Base-by-base conservation (phyloP, 2,113 vertebrate species). In the Chaetops frenatus region DNA sequence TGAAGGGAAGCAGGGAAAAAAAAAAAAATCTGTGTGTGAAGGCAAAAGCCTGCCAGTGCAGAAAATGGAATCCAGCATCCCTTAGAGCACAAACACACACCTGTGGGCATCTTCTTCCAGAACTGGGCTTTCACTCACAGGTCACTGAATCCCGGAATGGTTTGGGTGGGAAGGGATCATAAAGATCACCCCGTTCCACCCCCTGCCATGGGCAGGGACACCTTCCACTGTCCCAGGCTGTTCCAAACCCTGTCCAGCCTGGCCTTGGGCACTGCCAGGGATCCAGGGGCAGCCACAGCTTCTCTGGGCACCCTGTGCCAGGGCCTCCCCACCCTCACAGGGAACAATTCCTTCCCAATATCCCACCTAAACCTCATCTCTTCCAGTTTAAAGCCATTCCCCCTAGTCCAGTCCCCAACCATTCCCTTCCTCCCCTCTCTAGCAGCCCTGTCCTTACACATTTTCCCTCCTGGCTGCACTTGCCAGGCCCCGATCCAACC, bases 221-320 rank as follows among this genome's bases (percentile, higher is more conserved):
- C 38, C n/a, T 79, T 1, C n/a, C 47, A n/a, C n/a, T 5, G 0
- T 16, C 23, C n/a, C 65, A 62, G n/a, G 16, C 0, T n/a, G 24
- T 20, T 62, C 47, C 33, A 10, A 58, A 6, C 13, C 31, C 25
- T 4, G 1, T 44, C 53, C 73, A 62, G 0, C 28, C 56, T 38
- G 54, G 6, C 15, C 64, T 38, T 1, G 73, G 20, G 0, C n/a
- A 29, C 29, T 70, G 0, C 47, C 64, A 61, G 64, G 45, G 64
- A n/a, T 86, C 23, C 69, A 73, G 64, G 40, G 19, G 19, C 47
- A 78, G 64, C 64, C 54, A 6, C 73, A 78, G 54, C 54, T 69
- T 0, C 33, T 51, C 72, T 67, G 62, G 36, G 45, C 53, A 67
- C 21, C 38, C 62, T 51, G 38, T 33, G 33, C 54, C 62, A 77